Percentiles rank a stretch among this genome's conserved stretches.
phyloP scores from a whole-genome alignment of 2,113 vertebrate genomes.

The Aegithalos caudatus region DNA sequence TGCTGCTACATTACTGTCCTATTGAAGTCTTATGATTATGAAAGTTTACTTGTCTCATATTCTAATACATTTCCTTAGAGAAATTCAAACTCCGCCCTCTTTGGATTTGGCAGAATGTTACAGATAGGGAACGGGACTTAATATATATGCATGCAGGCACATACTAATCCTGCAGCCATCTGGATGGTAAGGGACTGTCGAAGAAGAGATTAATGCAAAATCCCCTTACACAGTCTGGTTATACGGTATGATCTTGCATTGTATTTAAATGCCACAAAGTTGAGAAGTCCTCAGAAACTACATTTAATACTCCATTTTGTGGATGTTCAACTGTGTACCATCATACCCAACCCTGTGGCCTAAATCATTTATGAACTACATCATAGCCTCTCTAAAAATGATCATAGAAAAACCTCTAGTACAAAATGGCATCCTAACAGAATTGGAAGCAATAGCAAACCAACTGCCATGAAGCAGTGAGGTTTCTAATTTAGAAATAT shows the following conservation, averaged over 20 bases:
- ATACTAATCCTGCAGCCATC: constrained; percentile 73
- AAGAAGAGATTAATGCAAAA: constrained; percentile 50
- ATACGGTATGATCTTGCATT: constrained; percentile 31
- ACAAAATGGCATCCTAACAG: constrained; percentile 77
- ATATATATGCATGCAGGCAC: constrained; percentile 75
- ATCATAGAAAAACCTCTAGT: constrained; percentile 69
- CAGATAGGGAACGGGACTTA: constrained; percentile 57
- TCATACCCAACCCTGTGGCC: constrained; percentile 64
- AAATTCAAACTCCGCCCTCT: constrained; percentile 63
- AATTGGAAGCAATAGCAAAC: constrained; percentile 83
- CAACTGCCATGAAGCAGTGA: constrained; percentile 87
- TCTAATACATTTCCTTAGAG: constrained; percentile 60
- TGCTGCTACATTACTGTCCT: constrained; percentile 70
- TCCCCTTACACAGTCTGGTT: constrained; percentile 44
- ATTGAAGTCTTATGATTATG: constrained; percentile 71
- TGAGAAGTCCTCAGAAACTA: constrained; percentile 41
- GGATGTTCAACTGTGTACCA: constrained; percentile 43
- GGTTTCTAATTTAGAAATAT: constrained; percentile 81
- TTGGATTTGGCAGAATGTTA: constrained; percentile 62
- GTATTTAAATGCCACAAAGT: constrained; percentile 59
- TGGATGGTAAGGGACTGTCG: constrained; percentile 50
- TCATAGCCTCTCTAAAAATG: constrained; percentile 67
- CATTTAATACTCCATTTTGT: constrained; percentile 54
- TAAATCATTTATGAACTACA: constrained; percentile 61
- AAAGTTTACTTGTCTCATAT: constrained; percentile 60